phyloP scores from a whole-genome alignment of 1,140 invertebrate genomes.

The Panonychus citri region DNA sequence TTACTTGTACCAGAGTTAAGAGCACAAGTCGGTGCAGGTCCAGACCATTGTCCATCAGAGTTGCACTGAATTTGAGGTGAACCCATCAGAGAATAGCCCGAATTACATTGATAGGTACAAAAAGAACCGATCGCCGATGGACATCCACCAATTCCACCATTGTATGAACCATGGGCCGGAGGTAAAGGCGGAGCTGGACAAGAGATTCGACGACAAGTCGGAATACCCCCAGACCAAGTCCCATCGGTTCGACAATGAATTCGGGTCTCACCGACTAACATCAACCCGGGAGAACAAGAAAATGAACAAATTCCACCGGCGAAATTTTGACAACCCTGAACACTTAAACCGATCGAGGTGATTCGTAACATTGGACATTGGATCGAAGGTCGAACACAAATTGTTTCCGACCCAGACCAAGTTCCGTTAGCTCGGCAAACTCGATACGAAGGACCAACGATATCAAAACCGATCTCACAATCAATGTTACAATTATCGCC shows the following conservation, averaged over 20 bases:
- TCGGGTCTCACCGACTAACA: conserved; percentile 1
- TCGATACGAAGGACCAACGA: conserved; percentile 7
- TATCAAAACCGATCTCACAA: conserved; percentile 7
- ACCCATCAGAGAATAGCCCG: neutral
- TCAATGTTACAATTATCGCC: conserved; percentile 9
- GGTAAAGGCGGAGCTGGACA: neutral
- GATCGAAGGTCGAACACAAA: conserved; percentile 4
- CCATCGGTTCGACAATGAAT: conserved; percentile 4
- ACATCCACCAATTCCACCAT: neutral
- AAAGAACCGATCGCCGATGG: neutral
- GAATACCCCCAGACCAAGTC: conserved; percentile 1
- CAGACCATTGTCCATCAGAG: conserved; percentile 4
- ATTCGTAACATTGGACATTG: neutral
- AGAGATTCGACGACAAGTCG: conserved; percentile 1
- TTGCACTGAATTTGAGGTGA: neutral
- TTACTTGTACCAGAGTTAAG: neutral
- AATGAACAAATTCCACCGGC: conserved; percentile 5
- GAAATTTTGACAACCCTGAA: neutral
- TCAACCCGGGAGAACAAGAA: conserved; percentile 5
- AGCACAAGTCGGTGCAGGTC: conserved; percentile 6
- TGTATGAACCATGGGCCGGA: neutral
- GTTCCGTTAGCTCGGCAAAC: conserved; percentile 7
- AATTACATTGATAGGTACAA: neutral
- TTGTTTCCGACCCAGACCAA: conserved; percentile 6
- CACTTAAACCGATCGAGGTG: neutral